Conservation (phyloP, 2,113 vertebrate genomes). For the Aegithalos caudatus region DNA sequence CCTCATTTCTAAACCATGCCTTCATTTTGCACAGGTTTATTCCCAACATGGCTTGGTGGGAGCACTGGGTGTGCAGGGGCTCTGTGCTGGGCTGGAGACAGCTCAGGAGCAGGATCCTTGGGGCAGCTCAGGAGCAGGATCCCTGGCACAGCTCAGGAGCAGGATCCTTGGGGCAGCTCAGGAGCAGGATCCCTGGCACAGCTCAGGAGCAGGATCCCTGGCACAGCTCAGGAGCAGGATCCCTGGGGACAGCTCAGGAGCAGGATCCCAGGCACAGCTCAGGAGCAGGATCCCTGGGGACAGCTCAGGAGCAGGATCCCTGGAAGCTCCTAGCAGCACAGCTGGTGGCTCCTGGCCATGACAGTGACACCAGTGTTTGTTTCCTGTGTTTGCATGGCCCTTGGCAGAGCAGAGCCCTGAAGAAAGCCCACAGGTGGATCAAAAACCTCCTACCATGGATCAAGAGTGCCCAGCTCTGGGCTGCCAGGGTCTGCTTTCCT, state of each 20-base stretch:
- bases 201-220: too few relatives aligned
- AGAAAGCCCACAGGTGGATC: background rate
- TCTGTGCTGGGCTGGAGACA: background rate
- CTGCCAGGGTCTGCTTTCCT: background rate
- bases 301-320: background rate
- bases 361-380: background rate
- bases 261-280: too few relatives aligned
- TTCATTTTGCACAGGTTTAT: background rate
- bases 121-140: too few relatives aligned
- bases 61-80: background rate
- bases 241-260: too few relatives aligned
- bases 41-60: too few relatives aligned
- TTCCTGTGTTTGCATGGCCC: background rate
- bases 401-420: background rate
- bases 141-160: background rate
- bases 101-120: background rate
- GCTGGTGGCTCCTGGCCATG: background rate
- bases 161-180: too few relatives aligned
- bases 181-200: too few relatives aligned
- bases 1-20: background rate
- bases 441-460: background rate
- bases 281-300: too few relatives aligned
- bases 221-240: too few relatives aligned
- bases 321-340: background rate
- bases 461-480: background rate